Conservation (phyloP, 1,140 invertebrate species). For the Trinorchestia longiramus region DNA sequence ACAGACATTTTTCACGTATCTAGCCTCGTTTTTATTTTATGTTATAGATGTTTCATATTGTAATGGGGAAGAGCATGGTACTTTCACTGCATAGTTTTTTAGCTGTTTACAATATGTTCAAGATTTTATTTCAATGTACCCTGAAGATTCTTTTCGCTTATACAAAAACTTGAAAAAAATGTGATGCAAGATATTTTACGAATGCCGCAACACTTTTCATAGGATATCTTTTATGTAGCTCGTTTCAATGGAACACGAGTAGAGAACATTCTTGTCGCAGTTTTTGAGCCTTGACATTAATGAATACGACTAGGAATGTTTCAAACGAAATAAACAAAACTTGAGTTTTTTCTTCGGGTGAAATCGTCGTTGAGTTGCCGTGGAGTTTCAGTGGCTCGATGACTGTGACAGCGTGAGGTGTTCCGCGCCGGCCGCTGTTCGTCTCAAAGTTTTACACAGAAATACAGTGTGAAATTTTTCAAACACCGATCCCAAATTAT, state of each 20-base stretch:
- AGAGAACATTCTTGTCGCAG: neutral
- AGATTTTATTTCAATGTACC: neutral
- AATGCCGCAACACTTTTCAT: neutral
- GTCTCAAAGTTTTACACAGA: neutral
- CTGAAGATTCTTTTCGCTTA: neutral
- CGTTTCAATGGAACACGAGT: neutral
- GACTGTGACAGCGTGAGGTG: neutral
- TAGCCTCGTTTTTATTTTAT: neutral
- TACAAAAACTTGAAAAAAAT: neutral
- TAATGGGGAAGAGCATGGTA: too few relatives aligned
- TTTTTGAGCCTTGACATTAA: neutral
- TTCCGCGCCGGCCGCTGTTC: neutral
- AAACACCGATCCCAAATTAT: neutral
- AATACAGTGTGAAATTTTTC: neutral
- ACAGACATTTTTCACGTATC: neutral
- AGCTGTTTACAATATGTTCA: neutral
- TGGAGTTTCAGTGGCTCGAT: constrained; percentile 19
- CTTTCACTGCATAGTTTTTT: neutral
- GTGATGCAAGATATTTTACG: neutral
- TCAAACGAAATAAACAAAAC: neutral
- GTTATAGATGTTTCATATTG: neutral
- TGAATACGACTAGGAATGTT: neutral
- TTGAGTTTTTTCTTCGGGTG: neutral
- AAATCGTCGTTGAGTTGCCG: neutral
- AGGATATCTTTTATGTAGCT: neutral